Evolutionary conservation across 2,888 invertebrate species (phyloP), one percentile per base, ranked within the genome.

Genomic region (Nymphalis c-album): DNA sequence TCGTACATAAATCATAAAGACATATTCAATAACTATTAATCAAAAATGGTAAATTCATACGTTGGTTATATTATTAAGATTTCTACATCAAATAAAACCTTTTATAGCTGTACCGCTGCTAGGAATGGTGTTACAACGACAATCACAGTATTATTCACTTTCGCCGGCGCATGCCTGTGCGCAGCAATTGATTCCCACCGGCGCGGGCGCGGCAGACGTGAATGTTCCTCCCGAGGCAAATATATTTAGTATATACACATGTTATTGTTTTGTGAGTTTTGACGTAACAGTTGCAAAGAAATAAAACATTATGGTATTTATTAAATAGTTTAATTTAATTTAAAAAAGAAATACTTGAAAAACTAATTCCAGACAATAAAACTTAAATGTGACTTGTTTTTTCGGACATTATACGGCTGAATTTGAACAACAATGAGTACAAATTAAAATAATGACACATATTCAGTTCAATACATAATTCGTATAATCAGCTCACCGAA

Each of bases 121-220:
- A 22, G 35, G 35, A 63, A 51, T 20, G 50, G 62, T 63, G 61
- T 65, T 69, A 69, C 51, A 68, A 68, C 45, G 68, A 68, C 67
- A 62, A 65, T 67, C 59, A 62, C 58, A 26, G 50, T 48, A 45
- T 69, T 71, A 73, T 69, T 71, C 68, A 75, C 75, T 75, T 73
- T 75, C 80, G 73, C 79, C 72, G 64, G 64, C 74, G 73, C 77
- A 76, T 77, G 70, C 75, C 75, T 57, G 73, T 75, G 76, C 73
- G 75, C 69, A 75, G 77, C 75, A 75, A 79, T 79, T 75, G 78
- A 80, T 80, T 80, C 77, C 73, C 76, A 74, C 75, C 75, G 46
- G 64, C 51, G 55, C n/a, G n/a, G n/a, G n/a, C n/a, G n/a, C n/a
- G n/a, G n/a, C n/a, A n/a, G 53, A 71, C 69, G 64, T 71, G 67